phyloP scores from a whole-genome alignment of 2,888 invertebrate genomes.

The Crocallis elinguaria region DNA sequence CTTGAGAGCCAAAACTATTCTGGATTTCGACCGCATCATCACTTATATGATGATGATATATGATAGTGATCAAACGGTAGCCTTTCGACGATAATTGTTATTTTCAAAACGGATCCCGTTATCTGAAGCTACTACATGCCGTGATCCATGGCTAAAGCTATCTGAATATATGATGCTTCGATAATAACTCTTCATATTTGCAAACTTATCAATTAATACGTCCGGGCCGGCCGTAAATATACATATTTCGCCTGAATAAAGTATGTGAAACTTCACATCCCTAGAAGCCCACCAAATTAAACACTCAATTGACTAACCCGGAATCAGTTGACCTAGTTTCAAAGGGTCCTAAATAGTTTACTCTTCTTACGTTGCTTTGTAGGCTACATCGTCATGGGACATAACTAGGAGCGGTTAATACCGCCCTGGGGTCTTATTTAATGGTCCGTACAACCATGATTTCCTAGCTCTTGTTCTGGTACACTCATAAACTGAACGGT shows the following conservation, averaged over 20 bases:
- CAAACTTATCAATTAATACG: too few relatives aligned
- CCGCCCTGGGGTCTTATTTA: constrained; percentile 4
- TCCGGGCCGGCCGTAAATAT: too few relatives aligned
- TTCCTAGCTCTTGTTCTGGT: constrained; percentile 4
- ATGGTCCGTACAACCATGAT: constrained; percentile 9
- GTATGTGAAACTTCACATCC: constrained; percentile 12
- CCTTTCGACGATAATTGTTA: too few relatives aligned
- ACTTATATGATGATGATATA: too few relatives aligned
- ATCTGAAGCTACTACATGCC: too few relatives aligned
- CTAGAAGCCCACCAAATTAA: constrained; percentile 20
- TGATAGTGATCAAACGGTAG: too few relatives aligned
- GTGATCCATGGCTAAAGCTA: too few relatives aligned
- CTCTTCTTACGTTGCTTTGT: constrained; percentile 13
- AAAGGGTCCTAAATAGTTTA: constrained; percentile 26
- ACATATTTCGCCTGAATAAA: neutral
- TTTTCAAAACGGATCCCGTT: too few relatives aligned
- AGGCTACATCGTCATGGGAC: constrained; percentile 9
- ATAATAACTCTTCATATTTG: too few relatives aligned
- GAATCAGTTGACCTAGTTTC: constrained; percentile 35
- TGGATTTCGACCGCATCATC: too few relatives aligned
- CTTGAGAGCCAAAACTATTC: too few relatives aligned
- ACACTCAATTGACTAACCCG: constrained; percentile 22
- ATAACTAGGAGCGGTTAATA: constrained; percentile 15
- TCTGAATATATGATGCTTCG: too few relatives aligned
- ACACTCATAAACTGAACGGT: constrained; percentile 12